Percentiles rank a stretch among this genome's conserved stretches.
Conservation (phyloP, 1,140 invertebrate genomes). For the Drosophila leontia region DNA sequence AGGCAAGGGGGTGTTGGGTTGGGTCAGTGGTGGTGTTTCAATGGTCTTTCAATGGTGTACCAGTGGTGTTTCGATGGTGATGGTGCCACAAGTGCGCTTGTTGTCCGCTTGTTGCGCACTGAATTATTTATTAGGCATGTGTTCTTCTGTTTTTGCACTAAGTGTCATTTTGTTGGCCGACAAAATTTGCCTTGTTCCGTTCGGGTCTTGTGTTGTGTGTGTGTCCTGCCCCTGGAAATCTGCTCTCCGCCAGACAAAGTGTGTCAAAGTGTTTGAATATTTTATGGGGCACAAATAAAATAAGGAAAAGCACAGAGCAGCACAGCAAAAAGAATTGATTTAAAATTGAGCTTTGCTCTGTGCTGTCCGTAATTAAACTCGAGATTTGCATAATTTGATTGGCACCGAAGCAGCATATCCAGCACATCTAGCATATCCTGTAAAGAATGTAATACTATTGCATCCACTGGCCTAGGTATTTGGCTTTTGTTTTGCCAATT, state of each 20-base stretch:
- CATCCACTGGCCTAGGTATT: conserved; percentile 8
- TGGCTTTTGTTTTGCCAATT: conserved; percentile 39
- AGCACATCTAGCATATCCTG: neutral
- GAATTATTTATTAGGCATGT: conserved; percentile 84
- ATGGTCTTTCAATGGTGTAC: neutral
- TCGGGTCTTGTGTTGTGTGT: conserved; percentile 21
- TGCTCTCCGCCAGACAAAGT: conserved; percentile 42
- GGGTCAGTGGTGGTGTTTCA: conserved; percentile 2
- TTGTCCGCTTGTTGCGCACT: conserved; percentile 80
- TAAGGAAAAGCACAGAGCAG: conserved; percentile 7
- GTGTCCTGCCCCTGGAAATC: conserved; percentile 12
- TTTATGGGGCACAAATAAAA: conserved; percentile 63
- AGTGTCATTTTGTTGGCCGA: conserved; percentile 74
- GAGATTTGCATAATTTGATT: conserved; percentile 73
- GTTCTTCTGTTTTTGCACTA: conserved; percentile 73
- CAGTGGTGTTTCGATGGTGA: conserved; percentile 2
- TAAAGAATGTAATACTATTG: conserved; percentile 55
- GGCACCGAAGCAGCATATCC: conserved; percentile 11
- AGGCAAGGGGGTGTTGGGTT: conserved; percentile 7
- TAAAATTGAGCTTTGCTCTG: conserved; percentile 39
- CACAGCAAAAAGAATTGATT: conserved; percentile 52
- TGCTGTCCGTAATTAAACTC: conserved; percentile 55
- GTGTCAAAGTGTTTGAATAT: conserved; percentile 63
- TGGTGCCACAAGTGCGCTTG: conserved; percentile 67
- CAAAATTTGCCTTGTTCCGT: conserved; percentile 53